Evolutionary conservation across 2,888 invertebrate genomes (phyloP), one percentile per base, ranked within the genome.

Genomic region (Acrocyrtus sp.): DNA sequence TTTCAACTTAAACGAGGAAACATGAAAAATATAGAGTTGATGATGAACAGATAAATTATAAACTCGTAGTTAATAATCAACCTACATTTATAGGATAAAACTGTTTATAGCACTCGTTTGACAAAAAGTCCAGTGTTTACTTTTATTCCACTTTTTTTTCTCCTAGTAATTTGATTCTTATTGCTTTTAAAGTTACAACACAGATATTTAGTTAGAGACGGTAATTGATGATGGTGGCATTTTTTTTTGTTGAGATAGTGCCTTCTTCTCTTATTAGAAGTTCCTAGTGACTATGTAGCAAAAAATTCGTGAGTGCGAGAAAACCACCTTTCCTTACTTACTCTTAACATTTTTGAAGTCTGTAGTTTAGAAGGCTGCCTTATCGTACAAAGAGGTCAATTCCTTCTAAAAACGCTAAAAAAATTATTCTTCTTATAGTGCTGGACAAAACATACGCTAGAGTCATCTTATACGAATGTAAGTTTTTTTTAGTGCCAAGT

Each of bases 131-230:
- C 21, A 50, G 15, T 21, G 21, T 17, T 21, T 50, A 12, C 17
- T 45, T 45, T 39, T 12, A 45, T 34, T 34, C 34, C 34, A 34
- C 12, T 34, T 34, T n/a, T 10, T n/a, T 45, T 45, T 45, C 5
- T 12, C 34, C 6, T 34, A 34, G 6, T 34, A 34, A 34, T 34
- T 10, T 34, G 34, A 21, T 17, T 50, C 50, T 70, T 70, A 70
- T 70, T 70, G 70, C 70, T 70, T 68, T 70, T 70, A 70, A 61
- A 70, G 54, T 70, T 56, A 70, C 62, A 70, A 70, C 70, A 70
- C 70, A 70, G 56, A 70, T 57, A 34, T 34, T 22, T 43, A 8
- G 5, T 34, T 12, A 34, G 12, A 34, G 34, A 34, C 34, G 34
- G 34, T 34, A 5, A 34, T 34, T 34, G 34, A 34, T 34, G 34